Conservation (phyloP, 2,797 vertebrate species). For the Pogonophryne albipinna region DNA sequence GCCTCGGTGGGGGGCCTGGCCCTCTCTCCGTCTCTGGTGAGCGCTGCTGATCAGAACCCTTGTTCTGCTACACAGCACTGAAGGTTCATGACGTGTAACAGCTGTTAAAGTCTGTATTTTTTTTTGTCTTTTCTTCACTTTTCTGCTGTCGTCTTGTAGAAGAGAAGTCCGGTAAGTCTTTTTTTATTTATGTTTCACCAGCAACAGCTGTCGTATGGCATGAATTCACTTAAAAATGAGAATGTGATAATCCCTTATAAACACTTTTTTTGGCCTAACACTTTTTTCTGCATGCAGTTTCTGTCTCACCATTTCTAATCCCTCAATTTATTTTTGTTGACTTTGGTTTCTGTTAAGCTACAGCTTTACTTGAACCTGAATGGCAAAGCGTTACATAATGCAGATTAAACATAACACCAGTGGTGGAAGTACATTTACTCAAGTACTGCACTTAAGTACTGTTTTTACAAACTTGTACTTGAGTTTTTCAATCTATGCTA, state of each 20-base stretch:
- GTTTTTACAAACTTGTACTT: too few relatives aligned
- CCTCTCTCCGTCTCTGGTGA: conserved; percentile 96
- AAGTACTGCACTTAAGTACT: too few relatives aligned
- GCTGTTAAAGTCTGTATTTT: conserved; percentile 23
- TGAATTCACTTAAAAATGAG: conserved; percentile 32
- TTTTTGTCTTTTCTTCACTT: conserved; percentile 27
- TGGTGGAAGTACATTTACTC: too few relatives aligned
- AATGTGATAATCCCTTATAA: conserved; percentile 5
- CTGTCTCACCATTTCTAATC: conserved; percentile 10
- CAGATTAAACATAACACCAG: conserved; percentile 60
- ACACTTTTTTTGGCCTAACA: background rate
- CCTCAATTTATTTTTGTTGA: conserved; percentile 14
- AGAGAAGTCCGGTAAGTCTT: conserved; percentile 96
- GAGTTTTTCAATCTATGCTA: too few relatives aligned
- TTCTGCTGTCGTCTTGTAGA: conserved; percentile 80
- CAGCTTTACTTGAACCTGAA: conserved; percentile 70
- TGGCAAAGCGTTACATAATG: conserved; percentile 68
- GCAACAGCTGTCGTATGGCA: conserved; percentile 41
- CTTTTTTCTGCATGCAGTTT: conserved; percentile 48
- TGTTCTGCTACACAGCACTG: conserved; percentile 1
- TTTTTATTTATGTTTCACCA: conserved; percentile 34
- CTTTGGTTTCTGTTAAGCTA: conserved; percentile 27
- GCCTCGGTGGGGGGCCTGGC: conserved; percentile 95
- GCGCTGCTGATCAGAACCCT: conserved; percentile 47
- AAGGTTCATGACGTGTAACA: conserved; percentile 5